Evolutionary conservation across 2,888 invertebrate species (phyloP), one percentile per base, ranked within the genome.

Genomic region (Liposcelis brunnea): DNA sequence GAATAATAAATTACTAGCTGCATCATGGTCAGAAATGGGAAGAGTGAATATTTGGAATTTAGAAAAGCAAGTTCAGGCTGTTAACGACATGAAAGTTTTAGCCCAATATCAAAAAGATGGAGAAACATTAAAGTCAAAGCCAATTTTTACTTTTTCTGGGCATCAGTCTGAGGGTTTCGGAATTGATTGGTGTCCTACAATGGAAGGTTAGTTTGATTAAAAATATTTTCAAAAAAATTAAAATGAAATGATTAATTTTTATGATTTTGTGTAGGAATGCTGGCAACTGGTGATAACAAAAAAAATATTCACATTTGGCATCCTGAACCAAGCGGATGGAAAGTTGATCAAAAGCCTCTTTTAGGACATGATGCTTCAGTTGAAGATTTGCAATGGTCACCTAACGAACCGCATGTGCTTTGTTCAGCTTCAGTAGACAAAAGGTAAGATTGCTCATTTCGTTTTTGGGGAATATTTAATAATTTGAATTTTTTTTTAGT

Each of bases 341-440:
- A 74, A 54, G 87, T 97, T 1, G 90, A 94, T 63, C 87, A 90
- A 61, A 71, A 84, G 42, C 86, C 97, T 0, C 72, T 86, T 47
- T 68, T 76, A 43, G 93, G 87, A 0, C 98, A 99, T 60, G 80
- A 79, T 15, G 77, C 73, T 42, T 95, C 95, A 21, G 89, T 99
- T 10, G 98, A 98, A 69, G 98, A 99, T 63, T 69, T 99, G 50
- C 95, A 97, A 59, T 98, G 98, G 98, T 95, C 95, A 48, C 95
- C 95, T 2, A 93, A 80, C 65, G 98, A 98, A 67, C 70, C 61
- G 11, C 66, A 83, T 65, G 93, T 93, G 1, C 65, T 90, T 44
- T 87, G 89, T 32, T 81, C 89, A 8, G 89, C 87, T 65, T 89
- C 89, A 18, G 80, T 86, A 2, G 90, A 90, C 59, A 83, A 77